Conservation (phyloP, 2,888 invertebrate species). For the Machimus rusticus region DNA sequence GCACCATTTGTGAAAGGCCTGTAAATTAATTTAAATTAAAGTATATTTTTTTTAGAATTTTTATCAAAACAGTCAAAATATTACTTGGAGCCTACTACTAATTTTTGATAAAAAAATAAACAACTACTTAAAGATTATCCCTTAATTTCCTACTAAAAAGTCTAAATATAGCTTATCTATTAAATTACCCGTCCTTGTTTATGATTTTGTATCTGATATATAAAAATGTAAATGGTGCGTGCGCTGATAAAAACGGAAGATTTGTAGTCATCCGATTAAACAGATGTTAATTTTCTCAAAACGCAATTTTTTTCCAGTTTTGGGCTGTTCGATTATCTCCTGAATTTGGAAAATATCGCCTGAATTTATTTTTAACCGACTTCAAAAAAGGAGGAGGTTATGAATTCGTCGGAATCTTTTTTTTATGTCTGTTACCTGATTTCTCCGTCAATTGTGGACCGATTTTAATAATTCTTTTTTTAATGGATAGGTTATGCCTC, state of each 20-base stretch:
- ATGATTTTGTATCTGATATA: background rate
- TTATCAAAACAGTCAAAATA: background rate
- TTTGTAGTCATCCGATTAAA: background rate
- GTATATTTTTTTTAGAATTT: background rate
- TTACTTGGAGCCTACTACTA: background rate
- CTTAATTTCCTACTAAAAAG: background rate
- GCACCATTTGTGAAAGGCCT: constrained; percentile 36
- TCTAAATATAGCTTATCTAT: background rate
- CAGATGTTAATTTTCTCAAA: background rate
- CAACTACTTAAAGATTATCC: background rate
- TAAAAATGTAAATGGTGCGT: background rate
- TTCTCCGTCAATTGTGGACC: too few relatives aligned
- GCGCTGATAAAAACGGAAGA: background rate
- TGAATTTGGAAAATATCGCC: background rate
- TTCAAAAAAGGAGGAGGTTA: too few relatives aligned
- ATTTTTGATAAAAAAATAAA: background rate
- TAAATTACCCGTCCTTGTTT: background rate
- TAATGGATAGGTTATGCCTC: too few relatives aligned
- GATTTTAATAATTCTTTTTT: too few relatives aligned
- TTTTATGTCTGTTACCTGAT: too few relatives aligned
- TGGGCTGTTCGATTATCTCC: background rate
- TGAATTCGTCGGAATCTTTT: too few relatives aligned
- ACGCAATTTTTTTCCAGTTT: background rate
- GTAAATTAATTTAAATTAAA: background rate
- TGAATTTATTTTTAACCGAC: background rate